phyloP scores from a whole-genome alignment of 2,113 vertebrate species.

The Lamprologus callipterus region DNA sequence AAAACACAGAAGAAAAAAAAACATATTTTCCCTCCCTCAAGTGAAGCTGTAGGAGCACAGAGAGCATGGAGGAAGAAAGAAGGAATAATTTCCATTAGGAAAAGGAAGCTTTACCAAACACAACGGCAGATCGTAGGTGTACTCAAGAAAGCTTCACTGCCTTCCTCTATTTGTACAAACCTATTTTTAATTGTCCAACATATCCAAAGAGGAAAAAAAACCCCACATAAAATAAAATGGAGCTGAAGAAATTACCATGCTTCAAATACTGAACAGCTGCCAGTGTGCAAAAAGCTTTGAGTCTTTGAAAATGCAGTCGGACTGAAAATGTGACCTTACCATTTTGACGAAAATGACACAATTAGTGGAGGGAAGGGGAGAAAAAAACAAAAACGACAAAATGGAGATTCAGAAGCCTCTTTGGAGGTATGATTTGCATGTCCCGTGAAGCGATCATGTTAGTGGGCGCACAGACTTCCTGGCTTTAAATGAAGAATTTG shows the following conservation, averaged over 20 bases:
- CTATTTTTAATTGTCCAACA: not conserved
- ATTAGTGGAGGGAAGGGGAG: not conserved
- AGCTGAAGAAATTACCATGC: not conserved
- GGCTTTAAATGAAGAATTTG: slow-evolving; percentile 17
- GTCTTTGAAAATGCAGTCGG: not conserved
- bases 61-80: not conserved
- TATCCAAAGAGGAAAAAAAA: not conserved
- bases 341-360: not conserved
- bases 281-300: not conserved
- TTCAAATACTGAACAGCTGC: not conserved
- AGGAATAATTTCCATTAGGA: not conserved
- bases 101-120: not conserved
- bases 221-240: not conserved
- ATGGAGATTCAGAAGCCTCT: not conserved
- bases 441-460: slow-evolving; percentile 21
- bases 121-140: not conserved
- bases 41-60: not conserved
- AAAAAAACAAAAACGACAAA: not conserved
- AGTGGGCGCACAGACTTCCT: not conserved
- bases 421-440: slow-evolving; percentile 8
- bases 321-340: not conserved
- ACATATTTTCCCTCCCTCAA: not conserved
- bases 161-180: not conserved
- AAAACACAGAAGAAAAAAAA: not conserved
- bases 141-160: not conserved